Conservation (phyloP, 1,140 invertebrate species). For the Leptinotarsa lineolata region DNA sequence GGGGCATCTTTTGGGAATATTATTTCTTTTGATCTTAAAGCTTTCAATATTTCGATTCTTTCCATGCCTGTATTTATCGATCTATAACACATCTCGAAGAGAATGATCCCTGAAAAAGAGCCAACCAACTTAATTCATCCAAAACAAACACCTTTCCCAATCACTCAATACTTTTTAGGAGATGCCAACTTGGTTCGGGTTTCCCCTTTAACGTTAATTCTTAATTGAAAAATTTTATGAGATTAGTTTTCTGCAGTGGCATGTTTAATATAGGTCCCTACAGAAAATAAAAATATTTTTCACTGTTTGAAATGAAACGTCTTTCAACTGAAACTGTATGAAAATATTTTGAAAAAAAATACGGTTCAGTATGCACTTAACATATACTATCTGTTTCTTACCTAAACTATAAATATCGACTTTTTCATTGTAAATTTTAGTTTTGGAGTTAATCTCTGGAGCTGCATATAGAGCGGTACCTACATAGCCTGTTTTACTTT, state of each 20-base stretch:
- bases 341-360: too few species aligned
- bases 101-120: constrained; percentile 75
- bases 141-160: not conserved
- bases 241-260: too few species aligned
- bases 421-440: constrained; percentile 87
- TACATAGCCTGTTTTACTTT: constrained; percentile 79
- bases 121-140: not conserved
- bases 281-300: too few species aligned
- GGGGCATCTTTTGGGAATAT: constrained; percentile 61
- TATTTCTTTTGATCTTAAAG: constrained; percentile 70
- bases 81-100: constrained; percentile 93
- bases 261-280: too few species aligned
- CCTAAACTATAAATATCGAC: constrained; percentile 86
- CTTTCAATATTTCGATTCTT: constrained; percentile 74
- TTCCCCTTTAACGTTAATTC: constrained; percentile 48
- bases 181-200: too few species aligned
- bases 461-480: constrained; percentile 94
- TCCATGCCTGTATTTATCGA: constrained; percentile 87
- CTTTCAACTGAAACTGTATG: too few species aligned
- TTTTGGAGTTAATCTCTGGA: constrained; percentile 72
- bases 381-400: constrained; percentile 22
- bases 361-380: too few species aligned
- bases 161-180: too few species aligned
- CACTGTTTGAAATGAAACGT: too few species aligned
- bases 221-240: too few species aligned